These are phyloP conservation scores for Petaurus breviceps DNA, from an alignment of 2,113 vertebrate species.

Conservation along the genomic window DNA sequence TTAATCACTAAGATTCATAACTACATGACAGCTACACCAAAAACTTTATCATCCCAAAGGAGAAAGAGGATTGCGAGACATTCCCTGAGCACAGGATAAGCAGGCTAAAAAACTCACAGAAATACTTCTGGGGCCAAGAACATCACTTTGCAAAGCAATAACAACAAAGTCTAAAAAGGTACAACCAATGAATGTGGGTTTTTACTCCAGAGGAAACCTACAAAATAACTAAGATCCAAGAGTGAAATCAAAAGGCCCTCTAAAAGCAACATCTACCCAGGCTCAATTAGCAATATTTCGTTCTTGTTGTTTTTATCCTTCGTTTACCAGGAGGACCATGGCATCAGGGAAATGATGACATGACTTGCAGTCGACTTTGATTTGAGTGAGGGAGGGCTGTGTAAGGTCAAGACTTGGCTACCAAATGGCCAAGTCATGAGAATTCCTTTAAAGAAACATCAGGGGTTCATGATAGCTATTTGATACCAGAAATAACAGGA, in stretches of 20 bases:
- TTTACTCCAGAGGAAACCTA: not conserved
- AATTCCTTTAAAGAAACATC: not conserved
- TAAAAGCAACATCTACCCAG: not conserved
- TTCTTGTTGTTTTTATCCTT: too few relatives aligned
- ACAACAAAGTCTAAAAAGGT: not conserved
- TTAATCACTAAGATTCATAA: not conserved
- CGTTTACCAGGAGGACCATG: too few relatives aligned
- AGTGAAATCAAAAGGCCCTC: not conserved
- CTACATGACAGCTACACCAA: not conserved
- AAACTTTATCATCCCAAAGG: not conserved
- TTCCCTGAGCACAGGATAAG: not conserved
- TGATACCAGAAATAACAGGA: not conserved
- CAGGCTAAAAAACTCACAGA: not conserved
- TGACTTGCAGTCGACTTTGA: too few relatives aligned
- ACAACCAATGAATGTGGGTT: not conserved
- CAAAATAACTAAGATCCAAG: not conserved
- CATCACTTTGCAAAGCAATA: not conserved
- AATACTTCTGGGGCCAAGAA: not conserved
- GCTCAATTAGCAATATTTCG: not conserved
- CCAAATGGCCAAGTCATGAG: not conserved
- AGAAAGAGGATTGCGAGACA: not conserved
- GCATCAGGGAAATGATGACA: too few relatives aligned
- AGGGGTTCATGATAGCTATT: not conserved
- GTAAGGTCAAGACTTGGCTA: not conserved
- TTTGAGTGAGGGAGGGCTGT: too few relatives aligned